These are phyloP conservation scores for Lasiurus cinereus DNA, from an alignment of 2,113 vertebrate genomes.

Conservation along the genomic window DNA sequence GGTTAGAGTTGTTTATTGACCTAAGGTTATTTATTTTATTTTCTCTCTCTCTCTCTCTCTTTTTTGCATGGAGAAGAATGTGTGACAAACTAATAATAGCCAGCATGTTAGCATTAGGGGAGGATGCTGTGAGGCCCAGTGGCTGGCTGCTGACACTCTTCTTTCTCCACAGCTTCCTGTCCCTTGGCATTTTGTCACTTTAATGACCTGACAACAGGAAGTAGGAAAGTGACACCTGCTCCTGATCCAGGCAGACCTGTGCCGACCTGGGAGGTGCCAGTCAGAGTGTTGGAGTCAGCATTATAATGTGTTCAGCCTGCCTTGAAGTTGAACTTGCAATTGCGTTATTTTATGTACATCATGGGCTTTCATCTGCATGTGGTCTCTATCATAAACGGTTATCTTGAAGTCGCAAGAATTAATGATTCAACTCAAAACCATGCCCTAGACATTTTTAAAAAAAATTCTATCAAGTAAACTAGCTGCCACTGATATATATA, in stretches of 20 bases:
- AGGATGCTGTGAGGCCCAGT: neutral
- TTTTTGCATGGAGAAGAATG: neutral
- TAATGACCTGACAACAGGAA: slow-evolving; percentile 79
- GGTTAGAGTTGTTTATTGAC: neutral
- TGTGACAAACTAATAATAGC: neutral
- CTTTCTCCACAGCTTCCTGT: slow-evolving; percentile 80
- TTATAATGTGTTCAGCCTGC: slow-evolving; percentile 71
- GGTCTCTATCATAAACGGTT: slow-evolving; percentile 76
- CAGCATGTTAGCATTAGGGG: neutral
- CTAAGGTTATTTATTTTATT: neutral
- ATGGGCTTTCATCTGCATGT: slow-evolving; percentile 12
- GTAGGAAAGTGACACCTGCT: slow-evolving; percentile 75
- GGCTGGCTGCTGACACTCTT: slow-evolving; percentile 68
- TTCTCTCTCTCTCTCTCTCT: neutral
- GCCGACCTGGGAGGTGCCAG: neutral
- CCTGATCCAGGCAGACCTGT: slow-evolving; percentile 42
- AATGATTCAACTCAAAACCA: neutral
- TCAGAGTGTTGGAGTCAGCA: slow-evolving; percentile 56
- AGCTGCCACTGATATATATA: neutral
- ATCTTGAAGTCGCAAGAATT: slow-evolving; percentile 59
- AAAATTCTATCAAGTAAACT: neutral
- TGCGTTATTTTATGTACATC: slow-evolving; percentile 63
- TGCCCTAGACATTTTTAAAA: neutral
- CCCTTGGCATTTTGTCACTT: slow-evolving; percentile 76
- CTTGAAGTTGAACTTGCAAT: slow-evolving; percentile 71